These are phyloP conservation scores for Strix aluco DNA, from an alignment of 2,113 vertebrate species.

Conservation along the genomic window DNA sequence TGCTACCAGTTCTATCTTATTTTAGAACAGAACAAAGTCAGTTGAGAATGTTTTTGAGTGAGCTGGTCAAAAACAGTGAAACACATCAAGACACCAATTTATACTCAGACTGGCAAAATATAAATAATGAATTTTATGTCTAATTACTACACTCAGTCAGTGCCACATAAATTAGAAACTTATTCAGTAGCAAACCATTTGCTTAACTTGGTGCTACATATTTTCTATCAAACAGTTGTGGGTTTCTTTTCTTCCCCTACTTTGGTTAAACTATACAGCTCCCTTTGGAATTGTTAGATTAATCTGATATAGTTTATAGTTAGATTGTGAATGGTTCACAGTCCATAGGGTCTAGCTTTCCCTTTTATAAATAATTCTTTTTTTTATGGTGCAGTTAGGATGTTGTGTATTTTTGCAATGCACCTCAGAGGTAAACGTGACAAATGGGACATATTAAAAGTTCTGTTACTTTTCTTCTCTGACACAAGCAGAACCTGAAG, in stretches of 20 bases:
- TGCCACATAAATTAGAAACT: neutral
- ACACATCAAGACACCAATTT: neutral
- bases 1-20: neutral
- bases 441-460: neutral
- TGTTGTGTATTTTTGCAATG: neutral
- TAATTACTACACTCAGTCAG: neutral
- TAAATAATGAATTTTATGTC: neutral
- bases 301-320: conserved; percentile 44
- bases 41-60: neutral
- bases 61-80: neutral
- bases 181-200: neutral
- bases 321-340: conserved; percentile 6
- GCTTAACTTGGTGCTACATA: neutral
- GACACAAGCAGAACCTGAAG: neutral
- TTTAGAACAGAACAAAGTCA: neutral
- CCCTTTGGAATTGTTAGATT: conserved; percentile 40
- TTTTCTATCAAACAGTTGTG: neutral
- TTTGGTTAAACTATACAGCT: conserved; percentile 6
- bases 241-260: neutral
- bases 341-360: conserved; percentile 4
- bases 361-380: conserved; percentile 45
- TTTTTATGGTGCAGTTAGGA: conserved; percentile 7
- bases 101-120: neutral
- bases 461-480: neutral
- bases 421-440: neutral